Evolutionary conservation across 1,140 invertebrate genomes (phyloP), one percentile per base, ranked within the genome.

Genomic region (Mylabris phalerata): DNA sequence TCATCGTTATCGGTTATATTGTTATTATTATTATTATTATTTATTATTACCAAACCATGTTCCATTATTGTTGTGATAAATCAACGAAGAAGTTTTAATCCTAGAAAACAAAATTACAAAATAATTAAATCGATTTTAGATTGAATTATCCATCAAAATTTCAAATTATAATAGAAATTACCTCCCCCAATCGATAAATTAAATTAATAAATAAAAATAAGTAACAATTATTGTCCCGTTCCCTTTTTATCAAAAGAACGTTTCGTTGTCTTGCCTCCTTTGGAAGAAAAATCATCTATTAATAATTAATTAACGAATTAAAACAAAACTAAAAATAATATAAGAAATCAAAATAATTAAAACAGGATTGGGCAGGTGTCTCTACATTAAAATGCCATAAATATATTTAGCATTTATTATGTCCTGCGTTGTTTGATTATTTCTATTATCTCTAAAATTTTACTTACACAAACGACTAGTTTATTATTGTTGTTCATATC

Each of bases 31-130:
- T 1, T 19, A 19, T 19, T 19, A 19, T 19, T 19, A 19, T 1
- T 32, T 32, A 32, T 19, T 19, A 19, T 19, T 19, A 32, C 32
- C 27, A 46, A 26, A 11, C 41, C 38, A 24, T 32, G 27, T 40
- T 41, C 56, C 41, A 10, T 50, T 47, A 10, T 50, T 47, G 48
- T 50, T 32, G 48, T 13, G 32, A 50, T 48, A 55, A 26, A 19
- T 64, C 57, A 69, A 62, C 67, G 67, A 64, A 69, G 65, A 56
- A 69, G 61, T 47, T 67, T 69, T 55, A 69, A 60, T 55, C 67
- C 67, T 67, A 48, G 52, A 60, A 60, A 55, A 47, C 26, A 60
- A 46, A 55, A 66, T 44, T 68, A 73, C 68, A 10, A 42, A 4
- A 42, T n/a, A 7, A 42, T 42, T 42, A 42, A 42, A 42, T 42